Percentiles rank a stretch among this genome's conserved stretches.
Conservation (phyloP, 37 sponge, comb jelly and placozoan species). For the Axinella damicornis region DNA sequence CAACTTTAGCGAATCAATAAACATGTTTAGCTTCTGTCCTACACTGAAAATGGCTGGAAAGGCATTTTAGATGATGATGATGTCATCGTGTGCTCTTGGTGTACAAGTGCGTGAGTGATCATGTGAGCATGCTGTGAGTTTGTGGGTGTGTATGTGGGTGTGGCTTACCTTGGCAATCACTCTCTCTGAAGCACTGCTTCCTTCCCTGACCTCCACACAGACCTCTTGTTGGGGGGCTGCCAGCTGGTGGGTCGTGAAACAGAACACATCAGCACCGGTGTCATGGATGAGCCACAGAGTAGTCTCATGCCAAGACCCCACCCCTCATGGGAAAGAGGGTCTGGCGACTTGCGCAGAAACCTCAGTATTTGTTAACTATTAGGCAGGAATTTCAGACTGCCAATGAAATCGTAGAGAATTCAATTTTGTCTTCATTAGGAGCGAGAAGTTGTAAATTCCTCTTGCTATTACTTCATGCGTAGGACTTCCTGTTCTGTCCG, state of each 20-base stretch:
- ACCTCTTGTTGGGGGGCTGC: background rate
- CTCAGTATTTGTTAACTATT: too few species aligned
- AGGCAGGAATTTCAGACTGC: too few species aligned
- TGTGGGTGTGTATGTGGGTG: background rate
- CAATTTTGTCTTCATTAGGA: too few species aligned
- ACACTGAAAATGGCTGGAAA: too few species aligned
- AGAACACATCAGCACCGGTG: background rate
- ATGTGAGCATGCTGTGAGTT: background rate
- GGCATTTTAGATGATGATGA: background rate
- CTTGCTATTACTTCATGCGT: too few species aligned
- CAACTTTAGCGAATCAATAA: too few species aligned
- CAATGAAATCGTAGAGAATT: too few species aligned
- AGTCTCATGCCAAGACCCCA: background rate
- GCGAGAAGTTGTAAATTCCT: too few species aligned
- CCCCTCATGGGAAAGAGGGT: too few species aligned
- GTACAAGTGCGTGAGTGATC: background rate
- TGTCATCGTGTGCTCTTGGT: background rate
- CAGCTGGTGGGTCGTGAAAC: background rate
- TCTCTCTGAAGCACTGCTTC: background rate
- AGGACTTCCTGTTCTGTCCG: too few species aligned
- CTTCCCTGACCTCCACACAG: conserved; percentile 2
- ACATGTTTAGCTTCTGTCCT: too few species aligned
- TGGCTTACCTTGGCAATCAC: background rate
- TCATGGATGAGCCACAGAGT: background rate
- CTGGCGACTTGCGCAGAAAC: too few species aligned